Percentiles rank a stretch among this genome's conserved stretches.
Conservation (phyloP, 2,113 vertebrate species). For the Otolemur garnettii region DNA sequence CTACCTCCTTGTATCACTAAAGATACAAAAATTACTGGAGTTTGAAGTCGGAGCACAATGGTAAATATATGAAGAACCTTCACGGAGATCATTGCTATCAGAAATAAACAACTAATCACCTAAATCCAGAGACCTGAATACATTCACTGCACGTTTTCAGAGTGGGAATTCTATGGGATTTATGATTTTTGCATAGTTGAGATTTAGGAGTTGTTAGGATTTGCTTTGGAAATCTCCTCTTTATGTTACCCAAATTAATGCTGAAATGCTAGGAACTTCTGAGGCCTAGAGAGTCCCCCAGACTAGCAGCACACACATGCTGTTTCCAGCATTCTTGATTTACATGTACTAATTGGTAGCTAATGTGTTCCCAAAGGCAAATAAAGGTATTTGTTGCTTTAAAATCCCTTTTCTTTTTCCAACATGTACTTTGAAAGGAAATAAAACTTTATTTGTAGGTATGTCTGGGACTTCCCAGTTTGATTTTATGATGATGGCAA, state of each 20-base stretch:
- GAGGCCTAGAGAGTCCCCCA: neutral
- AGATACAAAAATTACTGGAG: neutral
- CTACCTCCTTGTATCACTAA: neutral
- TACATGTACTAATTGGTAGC: constrained; percentile 64
- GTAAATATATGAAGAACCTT: neutral
- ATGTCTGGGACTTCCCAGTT: neutral
- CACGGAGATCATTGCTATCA: too few relatives aligned
- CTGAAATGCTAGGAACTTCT: fast-evolving
- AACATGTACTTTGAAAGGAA: neutral
- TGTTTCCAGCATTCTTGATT: constrained; percentile 50
- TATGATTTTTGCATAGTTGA: neutral
- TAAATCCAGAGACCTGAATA: neutral
- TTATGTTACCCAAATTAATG: fast-evolving
- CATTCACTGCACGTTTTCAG: neutral
- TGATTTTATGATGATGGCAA: neutral
- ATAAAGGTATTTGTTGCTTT: constrained; percentile 46
- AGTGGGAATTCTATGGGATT: neutral
- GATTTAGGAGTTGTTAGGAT: neutral
- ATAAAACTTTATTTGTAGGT: neutral
- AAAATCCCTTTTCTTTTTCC: constrained; percentile 15
- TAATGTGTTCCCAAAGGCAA: constrained; percentile 68
- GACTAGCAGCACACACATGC: fast-evolving
- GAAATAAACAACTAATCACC: neutral
- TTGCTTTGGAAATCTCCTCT: constrained; percentile 8
- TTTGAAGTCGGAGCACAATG: neutral